A percentile compares a stretch with the other conserved stretches of the same genome.
Evolutionary conservation across 2,888 invertebrate genomes (phyloP).

Genomic region (Cylindroiulus punctatus): DNA sequence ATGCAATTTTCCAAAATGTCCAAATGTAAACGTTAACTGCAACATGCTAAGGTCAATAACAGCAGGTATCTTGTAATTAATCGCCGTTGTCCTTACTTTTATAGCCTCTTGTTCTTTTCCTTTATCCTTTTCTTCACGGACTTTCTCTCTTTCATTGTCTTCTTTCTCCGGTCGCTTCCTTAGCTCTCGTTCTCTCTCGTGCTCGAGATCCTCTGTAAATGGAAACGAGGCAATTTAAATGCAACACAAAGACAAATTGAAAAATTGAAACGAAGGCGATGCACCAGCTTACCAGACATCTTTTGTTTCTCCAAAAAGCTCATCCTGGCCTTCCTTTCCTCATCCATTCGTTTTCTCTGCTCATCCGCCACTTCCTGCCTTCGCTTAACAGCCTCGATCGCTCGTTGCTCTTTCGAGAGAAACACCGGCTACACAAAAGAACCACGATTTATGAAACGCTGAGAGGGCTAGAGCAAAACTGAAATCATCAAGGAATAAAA

Average conservation of each 20-base stretch:
- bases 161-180: constrained; percentile 52
- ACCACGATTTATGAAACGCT: background rate
- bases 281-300: constrained; percentile 61
- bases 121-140: constrained; percentile 76
- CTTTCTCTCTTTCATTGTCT: constrained; percentile 61
- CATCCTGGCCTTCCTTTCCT: constrained; percentile 74
- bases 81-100: constrained; percentile 67
- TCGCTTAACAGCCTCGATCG: constrained; percentile 85
- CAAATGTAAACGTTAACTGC: background rate
- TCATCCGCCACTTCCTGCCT: constrained; percentile 88
- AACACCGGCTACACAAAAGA: constrained; percentile 80
- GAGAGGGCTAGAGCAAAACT: background rate
- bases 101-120: constrained; percentile 95
- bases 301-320: constrained; percentile 68
- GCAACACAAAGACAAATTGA: background rate
- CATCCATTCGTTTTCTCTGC: constrained; percentile 77
- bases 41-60: background rate
- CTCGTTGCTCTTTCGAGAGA: constrained; percentile 94
- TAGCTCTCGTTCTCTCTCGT: constrained; percentile 55
- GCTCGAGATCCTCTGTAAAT: constrained; percentile 57
- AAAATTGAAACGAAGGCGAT: background rate
- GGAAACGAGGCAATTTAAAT: constrained; percentile 3
- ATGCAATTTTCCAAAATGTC: background rate
- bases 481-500: background rate
- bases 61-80: no score